phyloP scores from a whole-genome alignment of 1,140 invertebrate genomes.

The Anastrepha ludens region DNA sequence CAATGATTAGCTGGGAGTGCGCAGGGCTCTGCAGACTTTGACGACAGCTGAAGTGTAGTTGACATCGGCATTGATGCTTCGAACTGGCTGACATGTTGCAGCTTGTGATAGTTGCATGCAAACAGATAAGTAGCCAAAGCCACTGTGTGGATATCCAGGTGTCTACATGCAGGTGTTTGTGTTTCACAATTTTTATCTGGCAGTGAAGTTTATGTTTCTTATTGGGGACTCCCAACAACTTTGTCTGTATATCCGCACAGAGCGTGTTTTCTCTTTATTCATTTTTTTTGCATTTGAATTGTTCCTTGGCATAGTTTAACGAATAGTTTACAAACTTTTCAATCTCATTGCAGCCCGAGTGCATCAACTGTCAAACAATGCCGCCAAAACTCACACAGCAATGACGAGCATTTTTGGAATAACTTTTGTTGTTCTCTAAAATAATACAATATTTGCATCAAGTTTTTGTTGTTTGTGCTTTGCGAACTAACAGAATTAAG shows the following conservation, averaged over 20 bases:
- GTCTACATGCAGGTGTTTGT: background rate
- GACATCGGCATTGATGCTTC: background rate
- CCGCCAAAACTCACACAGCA: background rate
- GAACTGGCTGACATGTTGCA: background rate
- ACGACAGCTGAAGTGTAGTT: background rate
- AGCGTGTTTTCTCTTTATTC: constrained; percentile 4
- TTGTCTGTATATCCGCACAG: background rate
- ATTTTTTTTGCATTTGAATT: background rate
- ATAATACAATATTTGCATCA: background rate
- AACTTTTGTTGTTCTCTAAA: background rate
- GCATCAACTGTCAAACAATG: constrained; percentile 1
- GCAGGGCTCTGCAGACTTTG: background rate
- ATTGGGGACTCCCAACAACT: background rate
- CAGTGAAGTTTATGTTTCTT: background rate
- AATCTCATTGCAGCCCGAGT: background rate
- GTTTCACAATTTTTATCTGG: background rate
- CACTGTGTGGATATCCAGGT: background rate
- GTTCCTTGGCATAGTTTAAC: background rate
- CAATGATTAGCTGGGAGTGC: background rate
- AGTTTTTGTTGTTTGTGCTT: too few species aligned
- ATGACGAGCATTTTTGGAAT: background rate
- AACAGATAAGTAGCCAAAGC: too few species aligned
- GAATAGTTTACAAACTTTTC: constrained; percentile 26
- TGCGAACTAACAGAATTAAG: too few species aligned
- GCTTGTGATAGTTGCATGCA: background rate